Evolutionary conservation across 2,113 vertebrate genomes (phyloP).

Genomic region (Aleadryas rufinucha): DNA sequence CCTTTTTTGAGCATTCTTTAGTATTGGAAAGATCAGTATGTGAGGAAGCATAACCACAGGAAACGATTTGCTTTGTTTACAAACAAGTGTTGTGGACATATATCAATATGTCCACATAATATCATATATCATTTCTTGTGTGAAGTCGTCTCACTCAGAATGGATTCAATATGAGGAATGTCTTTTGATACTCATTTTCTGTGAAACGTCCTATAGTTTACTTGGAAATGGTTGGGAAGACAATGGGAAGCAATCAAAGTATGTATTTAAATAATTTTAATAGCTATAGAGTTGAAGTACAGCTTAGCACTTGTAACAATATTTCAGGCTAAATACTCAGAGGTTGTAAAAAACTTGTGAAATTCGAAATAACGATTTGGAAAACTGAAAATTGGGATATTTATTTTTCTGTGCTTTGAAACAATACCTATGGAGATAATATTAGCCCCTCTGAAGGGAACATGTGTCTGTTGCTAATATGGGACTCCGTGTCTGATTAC

Average conservation of each 20-base stretch:
- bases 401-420: not conserved
- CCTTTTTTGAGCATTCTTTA: not conserved
- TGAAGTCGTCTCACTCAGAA: not conserved
- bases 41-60: not conserved
- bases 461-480: not conserved
- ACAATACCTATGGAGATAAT: not conserved
- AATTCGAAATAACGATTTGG: not conserved
- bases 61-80: not conserved
- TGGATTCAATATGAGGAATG: not conserved
- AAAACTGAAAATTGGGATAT: not conserved
- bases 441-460: not conserved
- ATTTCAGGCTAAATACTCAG: not conserved
- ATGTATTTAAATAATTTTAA: not conserved
- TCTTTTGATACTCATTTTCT: not conserved
- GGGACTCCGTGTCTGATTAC: not conserved
- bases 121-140: no score
- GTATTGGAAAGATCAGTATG: not conserved
- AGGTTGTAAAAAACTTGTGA: not conserved
- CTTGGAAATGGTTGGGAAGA: not conserved
- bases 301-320: not conserved
- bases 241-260: not conserved
- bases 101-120: not conserved
- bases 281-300: not conserved
- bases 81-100: not conserved
- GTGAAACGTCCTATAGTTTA: not conserved